Evolutionary conservation across 2,113 vertebrate species (phyloP).

Genomic region (Rhinolophus sinicus): DNA sequence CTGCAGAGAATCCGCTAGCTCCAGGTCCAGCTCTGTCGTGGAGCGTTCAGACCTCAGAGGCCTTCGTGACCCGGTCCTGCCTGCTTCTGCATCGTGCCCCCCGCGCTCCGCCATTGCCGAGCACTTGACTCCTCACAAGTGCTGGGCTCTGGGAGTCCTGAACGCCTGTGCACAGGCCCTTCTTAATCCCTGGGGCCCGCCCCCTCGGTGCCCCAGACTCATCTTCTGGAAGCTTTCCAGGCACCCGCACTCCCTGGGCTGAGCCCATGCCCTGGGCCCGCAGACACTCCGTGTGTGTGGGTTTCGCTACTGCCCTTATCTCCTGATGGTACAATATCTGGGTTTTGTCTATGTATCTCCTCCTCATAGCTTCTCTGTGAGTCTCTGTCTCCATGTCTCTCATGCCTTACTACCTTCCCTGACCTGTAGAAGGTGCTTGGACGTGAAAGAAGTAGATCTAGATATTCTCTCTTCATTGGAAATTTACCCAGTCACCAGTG

Average conservation of each 20-base stretch:
- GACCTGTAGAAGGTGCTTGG: not conserved
- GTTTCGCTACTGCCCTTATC: not conserved
- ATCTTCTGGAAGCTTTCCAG: not conserved
- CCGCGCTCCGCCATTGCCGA: not conserved
- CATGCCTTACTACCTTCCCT: not conserved
- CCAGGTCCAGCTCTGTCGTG: not conserved
- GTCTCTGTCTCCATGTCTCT: not conserved
- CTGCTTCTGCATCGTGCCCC: not conserved
- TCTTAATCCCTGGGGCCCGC: not conserved
- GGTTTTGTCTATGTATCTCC: not conserved
- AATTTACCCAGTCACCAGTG: not conserved
- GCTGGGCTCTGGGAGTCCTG: not conserved
- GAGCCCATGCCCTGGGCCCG: rapidly evolving
- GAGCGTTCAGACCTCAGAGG: not conserved
- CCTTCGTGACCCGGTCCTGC: not conserved
- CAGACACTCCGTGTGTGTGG: not conserved
- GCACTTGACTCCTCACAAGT: not conserved
- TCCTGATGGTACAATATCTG: not conserved
- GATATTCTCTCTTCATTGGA: not conserved
- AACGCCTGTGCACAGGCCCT: rapidly evolving
- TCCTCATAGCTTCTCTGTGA: not conserved
- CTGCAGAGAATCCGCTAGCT: not conserved
- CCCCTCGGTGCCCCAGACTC: not conserved
- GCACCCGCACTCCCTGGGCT: rapidly evolving
- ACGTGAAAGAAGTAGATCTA: rapidly evolving